Evolutionary conservation across 2,888 invertebrate species (phyloP).

Genomic region (Eudasyphora cyanicolor): DNA sequence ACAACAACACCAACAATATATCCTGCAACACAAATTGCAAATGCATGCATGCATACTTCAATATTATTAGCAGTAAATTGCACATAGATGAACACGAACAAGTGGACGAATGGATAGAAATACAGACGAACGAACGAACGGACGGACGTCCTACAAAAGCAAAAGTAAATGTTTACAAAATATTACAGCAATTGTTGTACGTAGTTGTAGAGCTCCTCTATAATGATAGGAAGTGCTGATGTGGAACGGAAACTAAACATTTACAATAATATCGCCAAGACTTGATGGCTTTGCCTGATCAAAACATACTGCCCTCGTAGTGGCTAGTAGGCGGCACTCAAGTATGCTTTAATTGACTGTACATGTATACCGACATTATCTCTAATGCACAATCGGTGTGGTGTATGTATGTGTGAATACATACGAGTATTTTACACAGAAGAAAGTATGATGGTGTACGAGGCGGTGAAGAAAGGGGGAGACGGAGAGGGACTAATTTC

Average conservation of each 20-base stretch:
- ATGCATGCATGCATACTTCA: not conserved
- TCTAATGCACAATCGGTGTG: too few relatives aligned
- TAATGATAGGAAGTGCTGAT: not conserved
- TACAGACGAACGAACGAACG: not conserved
- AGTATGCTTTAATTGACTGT: not conserved
- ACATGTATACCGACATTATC: constrained; percentile 7
- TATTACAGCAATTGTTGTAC: not conserved
- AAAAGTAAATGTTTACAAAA: constrained; percentile 17
- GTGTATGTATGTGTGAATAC: not conserved
- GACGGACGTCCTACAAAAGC: not conserved
- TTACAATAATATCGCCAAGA: not conserved
- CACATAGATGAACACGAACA: constrained; percentile 6
- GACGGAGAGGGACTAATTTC: not conserved
- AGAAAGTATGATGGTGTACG: not conserved
- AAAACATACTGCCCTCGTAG: not conserved
- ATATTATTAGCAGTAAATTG: constrained; percentile 5
- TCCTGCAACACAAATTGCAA: not conserved
- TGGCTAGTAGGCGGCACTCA: not conserved
- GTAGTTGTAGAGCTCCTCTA: not conserved
- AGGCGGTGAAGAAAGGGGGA: not conserved
- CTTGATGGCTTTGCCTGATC: not conserved
- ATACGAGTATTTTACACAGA: too few relatives aligned
- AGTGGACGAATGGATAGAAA: not conserved
- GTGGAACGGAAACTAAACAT: not conserved
- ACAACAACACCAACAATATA: not conserved